phyloP scores from a whole-genome alignment of 2,113 vertebrate genomes.

The Hystrix brachyura region DNA sequence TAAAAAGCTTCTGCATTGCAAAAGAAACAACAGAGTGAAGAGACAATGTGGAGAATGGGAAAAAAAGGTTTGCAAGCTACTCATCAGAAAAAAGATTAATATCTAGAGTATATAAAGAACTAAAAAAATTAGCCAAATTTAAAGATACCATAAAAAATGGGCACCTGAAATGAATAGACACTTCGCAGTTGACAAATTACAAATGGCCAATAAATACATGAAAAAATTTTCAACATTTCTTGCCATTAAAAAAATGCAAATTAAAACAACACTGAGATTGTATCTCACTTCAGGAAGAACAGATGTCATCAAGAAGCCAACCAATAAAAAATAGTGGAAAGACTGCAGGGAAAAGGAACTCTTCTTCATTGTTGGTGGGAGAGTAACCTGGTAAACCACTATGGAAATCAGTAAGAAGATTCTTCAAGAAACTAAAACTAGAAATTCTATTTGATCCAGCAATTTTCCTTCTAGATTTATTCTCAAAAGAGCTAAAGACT shows the following conservation, averaged over 20 bases:
- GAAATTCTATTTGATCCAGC: neutral
- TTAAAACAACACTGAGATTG: too few relatives aligned
- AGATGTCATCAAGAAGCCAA: neutral
- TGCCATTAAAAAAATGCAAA: neutral
- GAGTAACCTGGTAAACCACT: neutral
- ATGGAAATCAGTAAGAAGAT: neutral
- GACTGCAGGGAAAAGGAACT: neutral
- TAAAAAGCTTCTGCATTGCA: neutral
- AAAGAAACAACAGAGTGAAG: neutral
- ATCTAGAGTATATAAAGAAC: too few relatives aligned
- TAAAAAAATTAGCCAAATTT: too few relatives aligned
- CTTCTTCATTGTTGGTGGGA: neutral
- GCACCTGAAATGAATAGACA: too few relatives aligned
- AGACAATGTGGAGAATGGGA: neutral
- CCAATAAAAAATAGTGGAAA: neutral
- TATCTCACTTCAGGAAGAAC: too few relatives aligned
- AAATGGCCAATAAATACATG: too few relatives aligned
- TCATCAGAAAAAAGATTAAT: neutral
- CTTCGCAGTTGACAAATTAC: too few relatives aligned
- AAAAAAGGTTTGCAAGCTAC: neutral
- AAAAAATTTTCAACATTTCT: neutral
- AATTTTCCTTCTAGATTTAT: neutral
- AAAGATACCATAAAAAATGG: too few relatives aligned
- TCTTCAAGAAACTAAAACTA: neutral
- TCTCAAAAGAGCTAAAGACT: neutral